A percentile compares a stretch with the other conserved stretches of the same genome.
phyloP scores from a whole-genome alignment of 2,113 vertebrate genomes.

The Lophochroa leadbeateri region DNA sequence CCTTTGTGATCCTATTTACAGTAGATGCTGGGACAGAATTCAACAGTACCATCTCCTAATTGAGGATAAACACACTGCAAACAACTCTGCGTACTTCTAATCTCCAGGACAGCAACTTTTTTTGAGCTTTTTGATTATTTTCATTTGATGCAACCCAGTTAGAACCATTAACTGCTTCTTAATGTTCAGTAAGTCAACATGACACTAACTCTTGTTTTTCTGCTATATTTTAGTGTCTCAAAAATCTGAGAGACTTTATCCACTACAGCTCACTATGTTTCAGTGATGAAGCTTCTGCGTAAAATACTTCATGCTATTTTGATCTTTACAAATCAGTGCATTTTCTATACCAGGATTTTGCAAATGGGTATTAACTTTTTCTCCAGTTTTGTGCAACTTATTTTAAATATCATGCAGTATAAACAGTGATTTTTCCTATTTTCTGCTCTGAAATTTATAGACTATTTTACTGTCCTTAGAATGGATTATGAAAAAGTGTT shows the following conservation, averaged over 20 bases:
- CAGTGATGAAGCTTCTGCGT: not conserved
- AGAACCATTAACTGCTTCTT: not conserved
- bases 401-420: not conserved
- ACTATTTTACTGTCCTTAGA: not conserved
- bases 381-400: not conserved
- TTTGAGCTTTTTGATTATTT: not conserved
- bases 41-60: not conserved
- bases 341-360: not conserved
- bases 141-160: not conserved
- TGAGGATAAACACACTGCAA: not conserved
- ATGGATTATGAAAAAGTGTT: not conserved
- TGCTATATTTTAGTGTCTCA: not conserved
- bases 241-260: not conserved
- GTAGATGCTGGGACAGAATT: not conserved
- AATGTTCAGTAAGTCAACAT: not conserved
- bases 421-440: not conserved
- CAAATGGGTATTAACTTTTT: not conserved
- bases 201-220: not conserved
- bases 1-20: not conserved
- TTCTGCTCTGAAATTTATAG: not conserved
- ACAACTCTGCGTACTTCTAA: not conserved
- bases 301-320: not conserved
- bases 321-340: not conserved
- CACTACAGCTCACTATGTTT: not conserved
- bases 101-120: not conserved